A percentile compares a stretch with the other conserved stretches of the same genome.
Evolutionary conservation across 1,140 invertebrate species (phyloP).

Genomic region (Drosophila equinoxialis): DNA sequence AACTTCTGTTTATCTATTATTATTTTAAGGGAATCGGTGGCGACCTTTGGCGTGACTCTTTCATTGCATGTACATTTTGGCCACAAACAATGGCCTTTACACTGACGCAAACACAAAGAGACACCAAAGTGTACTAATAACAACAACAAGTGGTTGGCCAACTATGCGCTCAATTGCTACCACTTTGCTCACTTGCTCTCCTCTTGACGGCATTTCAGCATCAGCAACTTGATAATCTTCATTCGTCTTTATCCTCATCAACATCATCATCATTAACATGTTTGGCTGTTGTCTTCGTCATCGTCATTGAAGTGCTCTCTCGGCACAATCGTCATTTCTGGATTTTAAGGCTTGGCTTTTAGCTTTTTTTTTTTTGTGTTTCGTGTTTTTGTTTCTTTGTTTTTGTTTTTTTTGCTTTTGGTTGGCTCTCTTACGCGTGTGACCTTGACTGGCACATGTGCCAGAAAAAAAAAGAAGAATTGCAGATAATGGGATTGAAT

Average conservation of each 20-base stretch:
- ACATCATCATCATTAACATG: not conserved
- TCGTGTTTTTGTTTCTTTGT: constrained; percentile 40
- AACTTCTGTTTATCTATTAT: constrained; percentile 4
- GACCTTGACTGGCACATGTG: constrained; percentile 69
- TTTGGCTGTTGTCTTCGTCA: not conserved
- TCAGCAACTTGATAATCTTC: not conserved
- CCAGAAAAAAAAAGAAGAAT: constrained; percentile 39
- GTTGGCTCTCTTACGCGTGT: constrained; percentile 47
- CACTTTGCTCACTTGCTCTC: constrained; percentile 8
- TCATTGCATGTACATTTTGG: constrained; percentile 30
- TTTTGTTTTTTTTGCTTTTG: constrained; percentile 9
- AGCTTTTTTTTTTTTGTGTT: constrained; percentile 28
- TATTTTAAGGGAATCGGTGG: constrained; percentile 48
- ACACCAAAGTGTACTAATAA: constrained; percentile 18
- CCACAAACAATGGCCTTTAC: constrained; percentile 52
- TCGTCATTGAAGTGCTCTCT: not conserved
- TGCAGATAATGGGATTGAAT: constrained; percentile 42
- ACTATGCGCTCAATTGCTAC: constrained; percentile 61
- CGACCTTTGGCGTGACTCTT: constrained; percentile 49
- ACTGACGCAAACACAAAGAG: constrained; percentile 46
- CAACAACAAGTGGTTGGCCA: constrained; percentile 77
- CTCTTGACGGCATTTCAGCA: not conserved
- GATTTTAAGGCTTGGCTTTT: constrained; percentile 50
- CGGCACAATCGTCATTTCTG: not conserved
- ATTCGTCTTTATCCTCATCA: not conserved